Evolutionary conservation across 2,113 vertebrate species (phyloP).

Genomic region (Catagonus wagneri): DNA sequence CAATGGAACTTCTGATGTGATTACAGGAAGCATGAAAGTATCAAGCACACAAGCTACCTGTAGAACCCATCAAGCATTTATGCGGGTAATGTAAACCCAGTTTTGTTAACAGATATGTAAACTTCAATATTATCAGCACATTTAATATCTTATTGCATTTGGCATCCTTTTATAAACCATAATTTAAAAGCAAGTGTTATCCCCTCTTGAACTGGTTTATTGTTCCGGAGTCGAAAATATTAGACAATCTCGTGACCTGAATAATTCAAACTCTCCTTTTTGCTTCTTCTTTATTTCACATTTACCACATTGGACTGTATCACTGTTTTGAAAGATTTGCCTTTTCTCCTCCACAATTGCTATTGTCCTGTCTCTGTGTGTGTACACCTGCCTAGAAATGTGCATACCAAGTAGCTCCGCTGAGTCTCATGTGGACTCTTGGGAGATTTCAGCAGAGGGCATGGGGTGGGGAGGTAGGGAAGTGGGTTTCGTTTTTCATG

Average conservation of each 20-base stretch:
- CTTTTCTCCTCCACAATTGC: background rate
- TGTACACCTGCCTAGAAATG: background rate
- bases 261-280: background rate
- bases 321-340: background rate
- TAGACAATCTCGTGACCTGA: background rate
- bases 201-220: background rate
- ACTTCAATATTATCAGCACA: background rate
- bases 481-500: background rate
- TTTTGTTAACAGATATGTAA: background rate
- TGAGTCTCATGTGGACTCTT: background rate
- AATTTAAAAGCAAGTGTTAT: background rate
- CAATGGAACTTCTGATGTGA: conserved; percentile 92
- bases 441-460: background rate
- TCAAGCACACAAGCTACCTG: conserved; percentile 85
- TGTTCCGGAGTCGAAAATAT: background rate
- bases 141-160: conserved; percentile 21
- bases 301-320: background rate
- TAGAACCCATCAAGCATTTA: conserved; percentile 89
- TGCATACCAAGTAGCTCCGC: background rate
- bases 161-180: conserved; percentile 10
- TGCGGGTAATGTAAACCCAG: conserved; percentile 90
- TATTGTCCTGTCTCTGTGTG: background rate
- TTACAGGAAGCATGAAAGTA: conserved; percentile 86
- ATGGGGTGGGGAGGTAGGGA: accelerated
- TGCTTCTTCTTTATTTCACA: background rate